Base-by-base conservation (phyloP, 2,113 vertebrate genomes). In the Siniperca chuatsi region DNA sequence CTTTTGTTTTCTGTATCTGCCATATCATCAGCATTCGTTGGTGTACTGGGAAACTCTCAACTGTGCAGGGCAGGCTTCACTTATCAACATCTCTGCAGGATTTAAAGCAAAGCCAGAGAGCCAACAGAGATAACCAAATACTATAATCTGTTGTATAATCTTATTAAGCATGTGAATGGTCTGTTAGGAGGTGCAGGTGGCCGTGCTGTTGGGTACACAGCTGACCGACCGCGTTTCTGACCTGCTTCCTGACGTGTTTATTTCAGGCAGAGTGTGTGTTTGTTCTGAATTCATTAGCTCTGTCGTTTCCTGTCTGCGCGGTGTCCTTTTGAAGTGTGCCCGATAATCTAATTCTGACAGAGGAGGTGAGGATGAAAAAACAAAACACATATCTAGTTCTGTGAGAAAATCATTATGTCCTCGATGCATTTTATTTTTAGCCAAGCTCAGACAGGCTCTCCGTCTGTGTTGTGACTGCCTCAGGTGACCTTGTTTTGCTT, bases 41-140 rank as follows among this genome's bases (percentile, higher is more conserved):
- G 48, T 67, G 74, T 33, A 37, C 15, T 25, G 78, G 29, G 84
- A 81, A 66, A 20, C 73, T 18, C 6, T 78, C 25, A 21, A 29
- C 70, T 55, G 57, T 50, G 71, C 57, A 20, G 65, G 23, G 60
- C 42, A 35, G 69, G 35, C 25, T 4, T 33, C 64, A 6, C 64
- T 73, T 62, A 84, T 86, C 86, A 81, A 16, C 72, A 35, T 62
- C 46, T 52, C 57, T 48, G 55, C 86, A 75, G 85, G 79, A 20
- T 82, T 75, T 64, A 65, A 81, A 58, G 40, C 40, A 68, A 20
- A 73, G 55, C 54, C 58, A 16, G 55, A 44, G 58, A 69, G 79
- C 52, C 29, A 6, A 1, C 48, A 33, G 77, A 40, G 77, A 82
- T 61, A 54, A 75, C 25, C 58, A n/a, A 35, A 50, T 1, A 20